Evolutionary conservation across 2,113 vertebrate genomes (phyloP).

Genomic region (Xenus cinereus): DNA sequence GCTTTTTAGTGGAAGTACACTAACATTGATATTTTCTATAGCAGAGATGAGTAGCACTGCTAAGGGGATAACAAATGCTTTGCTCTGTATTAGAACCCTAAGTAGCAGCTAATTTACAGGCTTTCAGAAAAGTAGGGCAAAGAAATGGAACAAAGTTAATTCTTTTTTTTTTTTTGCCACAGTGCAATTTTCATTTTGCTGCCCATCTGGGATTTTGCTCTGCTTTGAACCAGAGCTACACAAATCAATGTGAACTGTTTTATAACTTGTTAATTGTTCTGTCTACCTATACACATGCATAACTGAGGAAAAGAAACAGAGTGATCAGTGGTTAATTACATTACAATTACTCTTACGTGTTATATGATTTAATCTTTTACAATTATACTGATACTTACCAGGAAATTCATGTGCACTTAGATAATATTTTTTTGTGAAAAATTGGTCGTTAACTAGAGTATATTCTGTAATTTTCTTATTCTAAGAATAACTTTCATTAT

Average conservation of each 20-base stretch:
- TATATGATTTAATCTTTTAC: neutral
- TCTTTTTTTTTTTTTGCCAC: neutral
- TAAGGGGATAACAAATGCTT: constrained; percentile 53
- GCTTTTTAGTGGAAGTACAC: constrained; percentile 15
- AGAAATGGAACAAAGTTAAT: constrained; percentile 24
- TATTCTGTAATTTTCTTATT: neutral
- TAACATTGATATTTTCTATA: constrained; percentile 22
- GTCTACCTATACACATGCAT: neutral
- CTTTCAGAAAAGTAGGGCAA: constrained; percentile 43
- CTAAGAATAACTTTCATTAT: neutral
- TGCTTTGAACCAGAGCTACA: neutral
- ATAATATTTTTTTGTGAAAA: neutral
- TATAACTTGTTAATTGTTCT: constrained; percentile 1
- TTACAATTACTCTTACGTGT: neutral
- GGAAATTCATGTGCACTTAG: neutral
- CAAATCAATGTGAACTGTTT: neutral
- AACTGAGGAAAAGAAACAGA: neutral
- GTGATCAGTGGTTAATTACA: neutral
- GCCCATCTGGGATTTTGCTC: constrained; percentile 12
- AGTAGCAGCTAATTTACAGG: constrained; percentile 30
- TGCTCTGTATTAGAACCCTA: neutral
- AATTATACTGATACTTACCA: neutral
- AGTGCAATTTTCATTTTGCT: constrained; percentile 18
- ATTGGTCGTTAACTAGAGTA: neutral
- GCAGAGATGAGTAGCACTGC: neutral